Conservation (phyloP, 1,140 invertebrate species). For the Ceratoteleas bidentatus region DNA sequence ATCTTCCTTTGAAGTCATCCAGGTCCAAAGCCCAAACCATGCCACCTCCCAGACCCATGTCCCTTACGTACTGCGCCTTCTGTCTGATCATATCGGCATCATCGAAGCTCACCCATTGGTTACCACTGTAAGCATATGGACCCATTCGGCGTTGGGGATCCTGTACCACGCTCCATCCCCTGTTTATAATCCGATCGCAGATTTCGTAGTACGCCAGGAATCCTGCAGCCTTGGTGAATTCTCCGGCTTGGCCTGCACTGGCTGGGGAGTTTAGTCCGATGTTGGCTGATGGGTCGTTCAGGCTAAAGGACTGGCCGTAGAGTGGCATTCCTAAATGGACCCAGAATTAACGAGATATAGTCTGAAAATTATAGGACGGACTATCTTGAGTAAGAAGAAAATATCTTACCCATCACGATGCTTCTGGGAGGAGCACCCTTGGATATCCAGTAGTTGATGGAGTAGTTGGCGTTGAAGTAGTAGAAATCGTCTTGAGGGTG, state of each 20-base stretch:
- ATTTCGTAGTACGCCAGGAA: constrained; percentile 96
- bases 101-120: constrained; percentile 95
- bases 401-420: constrained; percentile 87
- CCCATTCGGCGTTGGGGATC: constrained; percentile 89
- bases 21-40: constrained; percentile 94
- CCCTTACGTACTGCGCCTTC: constrained; percentile 87
- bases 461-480: constrained; percentile 86
- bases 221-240: constrained; percentile 91
- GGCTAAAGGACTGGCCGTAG: constrained; percentile 93
- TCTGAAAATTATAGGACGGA: no score
- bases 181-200: constrained; percentile 88
- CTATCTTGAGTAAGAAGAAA: no score
- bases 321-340: constrained; percentile 85
- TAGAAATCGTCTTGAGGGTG: constrained; percentile 84
- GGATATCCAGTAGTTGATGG: constrained; percentile 93
- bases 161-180: constrained; percentile 90
- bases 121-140: constrained; percentile 91
- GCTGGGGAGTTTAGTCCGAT: constrained; percentile 87
- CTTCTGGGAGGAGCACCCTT: constrained; percentile 90
- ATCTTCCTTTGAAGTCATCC: constrained; percentile 83
- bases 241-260: constrained; percentile 88
- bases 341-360: neutral
- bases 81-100: constrained; percentile 89
- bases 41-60: constrained; percentile 90
- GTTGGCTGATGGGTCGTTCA: constrained; percentile 81